A percentile compares a stretch with the other conserved stretches of the same genome.
Evolutionary conservation across 2,888 invertebrate species (phyloP).

Genomic region (Agriopis leucophaearia): DNA sequence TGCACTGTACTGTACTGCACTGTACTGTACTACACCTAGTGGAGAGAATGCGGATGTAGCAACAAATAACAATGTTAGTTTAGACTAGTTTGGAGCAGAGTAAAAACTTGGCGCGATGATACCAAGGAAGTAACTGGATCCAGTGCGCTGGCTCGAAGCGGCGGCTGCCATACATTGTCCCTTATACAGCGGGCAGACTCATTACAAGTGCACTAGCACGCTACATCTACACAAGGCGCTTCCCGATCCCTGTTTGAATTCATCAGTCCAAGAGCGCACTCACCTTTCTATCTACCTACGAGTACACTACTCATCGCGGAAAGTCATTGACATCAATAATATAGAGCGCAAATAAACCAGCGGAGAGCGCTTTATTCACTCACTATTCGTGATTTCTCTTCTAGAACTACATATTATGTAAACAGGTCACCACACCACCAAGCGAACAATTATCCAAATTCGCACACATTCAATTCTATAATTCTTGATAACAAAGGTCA

Average conservation of each 20-base stretch:
- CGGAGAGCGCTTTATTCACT: neutral
- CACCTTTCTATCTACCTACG: neutral
- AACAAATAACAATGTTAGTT: constrained; percentile 17
- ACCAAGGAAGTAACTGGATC: constrained; percentile 18
- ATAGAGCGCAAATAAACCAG: neutral
- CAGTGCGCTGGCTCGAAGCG: constrained; percentile 15
- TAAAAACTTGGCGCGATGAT: constrained; percentile 15
- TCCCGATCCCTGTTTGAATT: constrained; percentile 3
- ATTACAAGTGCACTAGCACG: constrained; percentile 9
- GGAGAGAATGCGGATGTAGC: constrained; percentile 20
- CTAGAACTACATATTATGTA: neutral
- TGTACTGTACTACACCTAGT: too few species aligned
- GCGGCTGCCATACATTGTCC: neutral
- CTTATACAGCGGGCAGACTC: constrained; percentile 11
- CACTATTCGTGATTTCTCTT: neutral
- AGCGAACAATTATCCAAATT: constrained; percentile 6
- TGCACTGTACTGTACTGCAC: too few species aligned
- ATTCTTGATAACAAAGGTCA: too few species aligned
- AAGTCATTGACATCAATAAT: neutral
- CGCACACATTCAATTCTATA: too few species aligned
- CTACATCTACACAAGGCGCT: constrained; percentile 3
- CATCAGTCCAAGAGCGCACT: constrained; percentile 1
- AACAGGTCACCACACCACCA: neutral
- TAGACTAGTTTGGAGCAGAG: constrained; percentile 10
- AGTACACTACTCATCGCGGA: too few species aligned